phyloP scores from a whole-genome alignment of 2,797 vertebrate genomes.

The Malurus leucopterus region DNA sequence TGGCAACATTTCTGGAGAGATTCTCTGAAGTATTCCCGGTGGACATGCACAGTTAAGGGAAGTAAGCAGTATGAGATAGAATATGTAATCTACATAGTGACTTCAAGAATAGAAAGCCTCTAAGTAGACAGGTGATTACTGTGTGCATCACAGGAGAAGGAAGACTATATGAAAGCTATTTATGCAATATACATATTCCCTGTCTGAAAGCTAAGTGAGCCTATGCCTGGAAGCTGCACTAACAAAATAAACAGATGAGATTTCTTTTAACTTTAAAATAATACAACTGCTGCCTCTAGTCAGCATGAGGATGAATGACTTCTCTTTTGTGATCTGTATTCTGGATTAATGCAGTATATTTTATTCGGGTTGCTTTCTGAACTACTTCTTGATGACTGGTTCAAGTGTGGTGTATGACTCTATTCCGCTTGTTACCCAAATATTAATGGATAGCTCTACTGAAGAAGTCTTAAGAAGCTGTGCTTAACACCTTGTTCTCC shows the following conservation, averaged over 20 bases:
- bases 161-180: slow-evolving; percentile 12
- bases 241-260: slow-evolving; percentile 33
- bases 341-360: slow-evolving; percentile 1
- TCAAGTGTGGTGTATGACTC: neutral
- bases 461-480: neutral
- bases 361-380: slow-evolving; percentile 5
- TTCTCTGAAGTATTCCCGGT: neutral
- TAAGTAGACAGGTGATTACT: slow-evolving; percentile 31
- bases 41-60: neutral
- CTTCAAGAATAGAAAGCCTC: slow-evolving; percentile 6
- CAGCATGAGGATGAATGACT: slow-evolving; percentile 6
- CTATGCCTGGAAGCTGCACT: slow-evolving; percentile 33
- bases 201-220: slow-evolving; percentile 39
- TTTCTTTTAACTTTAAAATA: slow-evolving; percentile 36
- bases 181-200: slow-evolving; percentile 40
- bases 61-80: neutral
- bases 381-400: neutral
- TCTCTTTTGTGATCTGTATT: neutral
- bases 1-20: neutral
- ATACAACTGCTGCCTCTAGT: slow-evolving; percentile 9
- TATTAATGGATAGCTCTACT: neutral
- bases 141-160: neutral
- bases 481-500: neutral
- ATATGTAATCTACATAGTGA: neutral
- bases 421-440: neutral